Base-by-base conservation (phyloP, 2,797 vertebrate species). In the Hafferia zeledoni region DNA sequence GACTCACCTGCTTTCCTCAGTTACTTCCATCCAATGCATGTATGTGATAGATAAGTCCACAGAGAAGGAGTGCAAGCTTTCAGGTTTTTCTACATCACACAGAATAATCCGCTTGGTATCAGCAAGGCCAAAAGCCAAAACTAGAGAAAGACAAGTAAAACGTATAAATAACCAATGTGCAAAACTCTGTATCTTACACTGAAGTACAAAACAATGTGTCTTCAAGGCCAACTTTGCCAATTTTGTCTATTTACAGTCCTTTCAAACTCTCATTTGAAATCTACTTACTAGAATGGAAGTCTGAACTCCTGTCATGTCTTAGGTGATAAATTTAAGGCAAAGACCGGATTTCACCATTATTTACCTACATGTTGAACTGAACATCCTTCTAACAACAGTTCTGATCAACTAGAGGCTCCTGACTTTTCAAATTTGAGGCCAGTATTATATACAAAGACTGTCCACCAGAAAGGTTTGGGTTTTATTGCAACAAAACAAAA, bases 21-120 rank as follows among this genome's bases (percentile, higher is more conserved):
- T 98, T 93, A 99, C 99, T 96, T 99, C 99, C 99, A 99, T 99
- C 99, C 99, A 99, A 53, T 99, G 98, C 99, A 99, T 99, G 89
- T 99, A 99, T 20, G 99, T 99, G 37, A 99, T 97, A 3, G 98
- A 96, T 5, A 94, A 98, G 76, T 98, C 98, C 95, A 99, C 98
- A 0, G 98, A 98, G 89, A 99, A 99, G 70, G 98, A 98, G 60
- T 99, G 99, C 69, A 99, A 98, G 90, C 99, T 99, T 96, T 99
- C 99, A 20, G 99, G 99, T 83, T 99, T 99, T 97, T 99, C 99
- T 16, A 99, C 99, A 60, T 99, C 99, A 96, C 99, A 99, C 64
- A 99, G 97, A 63, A 99, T 98, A 69, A 99, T 98, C 95, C 98
- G 98, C 90, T 98, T 99, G 69, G 99, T 99, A 96, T 99, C 99